Evolutionary conservation across 92 coral and sea anemone species (phyloP), one percentile per base, ranked within the genome.

Genomic region (Epizoanthus illoricatus): DNA sequence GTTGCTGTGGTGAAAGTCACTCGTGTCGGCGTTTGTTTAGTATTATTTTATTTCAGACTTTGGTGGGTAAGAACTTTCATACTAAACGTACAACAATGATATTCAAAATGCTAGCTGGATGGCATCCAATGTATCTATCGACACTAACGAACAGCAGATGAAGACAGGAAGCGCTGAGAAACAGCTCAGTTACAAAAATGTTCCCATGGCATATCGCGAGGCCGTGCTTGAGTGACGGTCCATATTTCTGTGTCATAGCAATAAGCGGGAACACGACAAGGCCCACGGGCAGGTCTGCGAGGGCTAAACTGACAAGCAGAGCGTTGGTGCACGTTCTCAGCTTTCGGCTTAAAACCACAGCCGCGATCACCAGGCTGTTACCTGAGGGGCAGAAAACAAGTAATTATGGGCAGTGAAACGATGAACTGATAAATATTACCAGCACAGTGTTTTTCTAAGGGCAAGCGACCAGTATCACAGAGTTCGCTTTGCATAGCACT

Each of bases 241-340:
- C 97, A 68, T 88, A 90, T 70, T 72, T 84, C 86, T 92, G 97
- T 3, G 94, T 90, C 18, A 92, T 57, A 41, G 90, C 69, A 62
- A 92, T 92, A 33, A 90, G 80, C 16, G 97, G 97, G 52, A 92
- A 92, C 17, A 92, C 89, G 10, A 92, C 43, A 36, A 90, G 58
- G 4, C 94, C 97, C 20, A 92, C 97, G 0, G 94, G 94, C n/a
- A 92, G 87, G 52, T 92, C 97, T 7, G 97, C 97, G 54, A 92
- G 71, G 59, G 97, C 89, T 55, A 92, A 89, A 76, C 97, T 92
- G 42, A 90, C 87, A 5, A 92, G 65, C 73, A 92, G 59, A 6
- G 94, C 90, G 18, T 90, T 92, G 83, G 97, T 92, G 15, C 85
- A 74, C 0, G 94, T 90, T 16, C 97, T 89, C 5, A 92, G 89